Base-by-base conservation (phyloP, 2,888 invertebrate genomes). In the Perizoma affinitatum region DNA sequence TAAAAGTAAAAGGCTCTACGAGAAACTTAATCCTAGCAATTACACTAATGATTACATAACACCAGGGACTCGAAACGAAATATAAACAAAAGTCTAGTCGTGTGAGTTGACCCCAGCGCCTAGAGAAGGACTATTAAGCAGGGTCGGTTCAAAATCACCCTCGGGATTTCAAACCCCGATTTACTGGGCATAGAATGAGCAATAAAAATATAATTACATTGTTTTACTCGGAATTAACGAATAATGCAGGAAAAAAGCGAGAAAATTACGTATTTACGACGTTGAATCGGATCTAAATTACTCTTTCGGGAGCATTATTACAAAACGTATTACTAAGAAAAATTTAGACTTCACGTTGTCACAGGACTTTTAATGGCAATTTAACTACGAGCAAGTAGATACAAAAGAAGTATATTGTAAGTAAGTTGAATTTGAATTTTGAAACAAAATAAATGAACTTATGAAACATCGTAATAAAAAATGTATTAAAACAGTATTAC, bases 131-230 rank as follows among this genome's bases (percentile, higher is more conserved):
- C 84, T 87, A 86, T 88, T 88, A 89, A 86, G 82, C 83, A 82
- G 84, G 87, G 87, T 83, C 83, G 82, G 83, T 80, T 80, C 81
- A 83, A 87, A 87, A 83, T 80, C 83, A 76, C 86, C 86, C 85
- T 69, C 59, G 84, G 86, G 89, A 87, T 79, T 83, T 75, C 78
- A 80, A 80, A 80, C 81, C 77, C 82, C 86, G 86, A 88, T 89
- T 90, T 87, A 87, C 85, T 86, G 84, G 83, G 87, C 86, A 86
- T 85, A 81, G 83, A 88, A 88, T 85, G 85, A 87, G 83, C 86
- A 87, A 86, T 90, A 90, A 88, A 87, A 88, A 88, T 88, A 88
- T 89, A 87, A 90, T 88, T 88, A 88, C 82, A 84, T 85, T 85
- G 86, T 83, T 85, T 83, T 80, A 82, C 79, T 84, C 77, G 70